phyloP scores from a whole-genome alignment of 2,888 invertebrate species.

The Hyposoter dolosus region DNA sequence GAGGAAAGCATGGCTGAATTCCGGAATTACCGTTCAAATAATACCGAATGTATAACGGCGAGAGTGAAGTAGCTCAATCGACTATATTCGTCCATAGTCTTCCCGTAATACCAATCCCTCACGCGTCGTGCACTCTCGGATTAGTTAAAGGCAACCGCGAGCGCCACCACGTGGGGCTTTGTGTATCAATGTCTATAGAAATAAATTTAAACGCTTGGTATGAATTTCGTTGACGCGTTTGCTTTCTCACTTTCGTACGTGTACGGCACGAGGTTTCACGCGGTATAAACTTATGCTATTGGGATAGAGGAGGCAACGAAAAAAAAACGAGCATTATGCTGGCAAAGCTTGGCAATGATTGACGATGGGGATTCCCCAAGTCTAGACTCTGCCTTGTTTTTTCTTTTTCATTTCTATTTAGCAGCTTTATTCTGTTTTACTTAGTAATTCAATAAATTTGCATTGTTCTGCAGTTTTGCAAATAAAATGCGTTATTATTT shows the following conservation, averaged over 20 bases:
- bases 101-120: conserved; percentile 57
- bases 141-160: conserved; percentile 58
- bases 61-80: conserved; percentile 35
- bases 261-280: neutral
- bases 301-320: conserved; percentile 14
- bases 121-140: conserved; percentile 68
- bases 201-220: conserved; percentile 23
- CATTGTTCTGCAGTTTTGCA: neutral
- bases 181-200: conserved; percentile 4
- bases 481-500: neutral
- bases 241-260: conserved; percentile 3
- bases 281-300: conserved; percentile 19
- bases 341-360: conserved; percentile 2
- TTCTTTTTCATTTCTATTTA: neutral
- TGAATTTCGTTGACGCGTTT: conserved; percentile 31
- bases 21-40: conserved; percentile 8
- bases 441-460: neutral
- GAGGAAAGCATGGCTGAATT: conserved; percentile 32
- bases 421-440: neutral
- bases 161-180: conserved; percentile 63
- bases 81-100: conserved; percentile 19
- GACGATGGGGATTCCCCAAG: conserved; percentile 28
- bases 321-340: neutral
- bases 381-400: conserved; percentile 7
- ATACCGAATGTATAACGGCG: conserved; percentile 33